These are phyloP conservation scores for Habrosyne pyritoides DNA, from an alignment of 2,888 invertebrate species.

Conservation along the genomic window DNA sequence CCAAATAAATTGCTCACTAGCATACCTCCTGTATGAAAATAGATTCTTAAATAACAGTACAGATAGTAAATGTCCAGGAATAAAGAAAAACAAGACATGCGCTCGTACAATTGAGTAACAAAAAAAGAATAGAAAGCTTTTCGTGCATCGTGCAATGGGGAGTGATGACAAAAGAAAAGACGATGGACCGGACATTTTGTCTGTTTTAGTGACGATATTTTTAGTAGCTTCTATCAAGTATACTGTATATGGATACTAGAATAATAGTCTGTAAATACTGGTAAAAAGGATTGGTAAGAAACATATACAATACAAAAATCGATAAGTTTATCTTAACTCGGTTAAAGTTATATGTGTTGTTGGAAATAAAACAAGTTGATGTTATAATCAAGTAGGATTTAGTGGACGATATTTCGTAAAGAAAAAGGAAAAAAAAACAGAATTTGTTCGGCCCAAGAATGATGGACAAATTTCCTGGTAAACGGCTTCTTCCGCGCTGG, in stretches of 20 bases:
- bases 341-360: background rate
- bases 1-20: no score
- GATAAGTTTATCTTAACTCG: no score
- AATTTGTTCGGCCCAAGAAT: slow-evolving; percentile 74
- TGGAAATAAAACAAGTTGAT: slow-evolving; percentile 23
- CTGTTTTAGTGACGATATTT: background rate
- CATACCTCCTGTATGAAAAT: no score
- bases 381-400: slow-evolving; percentile 31
- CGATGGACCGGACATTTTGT: slow-evolving; percentile 1
- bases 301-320: background rate
- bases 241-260: no score
- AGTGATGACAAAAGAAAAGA: slow-evolving; percentile 5
- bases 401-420: slow-evolving; percentile 38
- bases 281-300: no score
- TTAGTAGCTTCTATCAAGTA: background rate
- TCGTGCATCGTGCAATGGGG: slow-evolving; percentile 7
- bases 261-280: no score
- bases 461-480: slow-evolving; percentile 82
- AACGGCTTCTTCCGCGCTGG: slow-evolving; percentile 77
- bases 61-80: background rate
- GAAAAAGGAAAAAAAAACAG: slow-evolving; percentile 68
- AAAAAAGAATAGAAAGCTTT: slow-evolving; percentile 4
- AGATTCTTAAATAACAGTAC: background rate
- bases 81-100: slow-evolving; percentile 3
- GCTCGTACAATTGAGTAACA: slow-evolving; percentile 10